A percentile compares a stretch with the other conserved stretches of the same genome.
Evolutionary conservation across 2,797 vertebrate genomes (phyloP).

Genomic region (Delichon dasypus): DNA sequence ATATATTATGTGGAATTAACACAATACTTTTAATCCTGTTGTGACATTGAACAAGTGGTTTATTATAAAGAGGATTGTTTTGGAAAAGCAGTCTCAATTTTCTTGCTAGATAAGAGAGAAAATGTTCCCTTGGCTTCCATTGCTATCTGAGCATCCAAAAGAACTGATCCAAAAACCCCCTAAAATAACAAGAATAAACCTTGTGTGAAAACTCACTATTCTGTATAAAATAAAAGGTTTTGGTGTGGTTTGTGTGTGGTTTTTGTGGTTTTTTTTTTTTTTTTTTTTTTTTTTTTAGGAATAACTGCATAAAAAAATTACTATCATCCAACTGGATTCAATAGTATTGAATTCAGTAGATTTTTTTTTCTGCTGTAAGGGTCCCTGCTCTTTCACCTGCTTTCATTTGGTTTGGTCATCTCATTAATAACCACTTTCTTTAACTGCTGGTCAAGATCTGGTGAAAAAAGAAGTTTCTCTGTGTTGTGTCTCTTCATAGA

Average conservation of each 20-base stretch:
- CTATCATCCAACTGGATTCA: background rate
- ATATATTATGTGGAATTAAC: constrained; percentile 3
- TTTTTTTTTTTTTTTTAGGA: background rate
- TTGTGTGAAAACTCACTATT: background rate
- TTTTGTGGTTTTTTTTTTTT: no score
- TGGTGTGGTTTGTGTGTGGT: no score
- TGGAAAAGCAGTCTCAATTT: no score
- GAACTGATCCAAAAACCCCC: no score
- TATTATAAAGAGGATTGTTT: background rate
- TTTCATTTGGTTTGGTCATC: background rate
- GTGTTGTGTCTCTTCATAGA: background rate
- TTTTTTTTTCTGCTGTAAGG: background rate
- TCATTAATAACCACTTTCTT: background rate
- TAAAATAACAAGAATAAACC: constrained; percentile 10
- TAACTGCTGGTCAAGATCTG: background rate
- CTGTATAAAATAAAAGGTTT: background rate
- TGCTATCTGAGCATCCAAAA: no score
- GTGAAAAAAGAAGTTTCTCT: background rate
- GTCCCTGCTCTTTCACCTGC: background rate
- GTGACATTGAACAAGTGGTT: background rate
- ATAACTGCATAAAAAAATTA: background rate
- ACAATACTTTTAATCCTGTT: background rate
- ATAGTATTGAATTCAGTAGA: background rate
- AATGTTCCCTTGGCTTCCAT: no score
- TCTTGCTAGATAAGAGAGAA: no score